Base-by-base conservation (phyloP, 2,888 invertebrate genomes). In the Caenorhabditis auriculariae region DNA sequence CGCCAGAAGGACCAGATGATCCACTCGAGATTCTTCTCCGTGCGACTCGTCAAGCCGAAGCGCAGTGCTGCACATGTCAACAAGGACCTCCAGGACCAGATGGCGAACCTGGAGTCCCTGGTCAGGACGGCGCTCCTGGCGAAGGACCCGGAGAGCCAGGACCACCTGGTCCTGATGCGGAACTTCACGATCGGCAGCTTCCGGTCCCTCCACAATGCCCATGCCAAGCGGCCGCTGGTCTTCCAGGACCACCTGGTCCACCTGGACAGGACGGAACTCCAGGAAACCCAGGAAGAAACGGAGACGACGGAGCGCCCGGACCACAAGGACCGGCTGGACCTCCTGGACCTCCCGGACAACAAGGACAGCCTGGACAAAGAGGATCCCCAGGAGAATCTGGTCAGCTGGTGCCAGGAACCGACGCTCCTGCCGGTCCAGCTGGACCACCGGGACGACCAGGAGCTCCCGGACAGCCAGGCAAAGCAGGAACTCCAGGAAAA, bases 231-330 rank as follows among this genome's bases (percentile, higher is more conserved):
- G 72, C 76, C 27, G 75, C 76, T 82, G 90, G 90, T 21, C 90
- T 91, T 81, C 88, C 90, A 0, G 91, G 91, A 26, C 86, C 82
- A 9, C 81, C 82, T 48, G 78, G 75, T 50, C 72, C 75, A 17
- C 72, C 73, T 39, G 75, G 74, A 44, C 63, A 70, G 55, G 74
- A 73, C 29, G 78, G 78, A 37, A 59, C 61, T 12, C 74, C 75
- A n/a, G 78, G 78, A 55, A 61, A 61, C 37, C 74, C 75, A 2
- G 78, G 78, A 52, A 65, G 60, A 47, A 71, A 63, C 50, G 72
- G 72, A 51, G 62, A 68, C 39, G 74, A 74, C 46, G 76, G 76
- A 51, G 64, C 65, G 28, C 66, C 74, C 21, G 76, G 76, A 47
- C 68, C 69, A 45, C 72, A 74, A 28, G 75, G 76, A 27, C 76